Conservation (phyloP, 2,113 vertebrate genomes). For the Spheniscus mendiculus region DNA sequence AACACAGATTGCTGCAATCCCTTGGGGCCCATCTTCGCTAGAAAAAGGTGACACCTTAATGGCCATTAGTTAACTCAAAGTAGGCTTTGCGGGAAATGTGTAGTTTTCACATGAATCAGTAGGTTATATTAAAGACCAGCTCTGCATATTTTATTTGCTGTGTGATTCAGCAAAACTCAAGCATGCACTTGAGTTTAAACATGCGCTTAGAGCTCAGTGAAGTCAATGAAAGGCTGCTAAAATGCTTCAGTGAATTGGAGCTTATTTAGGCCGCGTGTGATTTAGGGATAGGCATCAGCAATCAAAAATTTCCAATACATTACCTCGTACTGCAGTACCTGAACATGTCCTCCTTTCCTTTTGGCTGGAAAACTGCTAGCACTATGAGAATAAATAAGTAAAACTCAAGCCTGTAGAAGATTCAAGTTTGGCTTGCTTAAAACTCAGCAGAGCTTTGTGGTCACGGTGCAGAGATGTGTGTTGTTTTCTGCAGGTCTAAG, state of each 20-base stretch:
- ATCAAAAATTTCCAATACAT: neutral
- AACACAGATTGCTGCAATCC: conserved; percentile 42
- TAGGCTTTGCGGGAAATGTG: conserved; percentile 40
- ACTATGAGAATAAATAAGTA: neutral
- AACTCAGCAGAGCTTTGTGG: neutral
- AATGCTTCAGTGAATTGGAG: neutral
- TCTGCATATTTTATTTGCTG: conserved; percentile 53
- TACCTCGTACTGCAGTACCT: neutral
- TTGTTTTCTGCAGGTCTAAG: neutral
- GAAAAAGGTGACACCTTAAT: conserved; percentile 48
- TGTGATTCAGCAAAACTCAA: conserved; percentile 55
- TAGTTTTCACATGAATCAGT: conserved; percentile 54
- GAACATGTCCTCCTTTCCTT: neutral
- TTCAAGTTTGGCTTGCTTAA: neutral
- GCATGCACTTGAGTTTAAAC: conserved; percentile 7
- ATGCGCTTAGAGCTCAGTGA: neutral
- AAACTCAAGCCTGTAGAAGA: neutral
- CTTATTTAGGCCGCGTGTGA: neutral
- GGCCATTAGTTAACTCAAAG: conserved; percentile 52
- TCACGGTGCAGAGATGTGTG: accelerated
- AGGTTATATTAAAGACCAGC: conserved; percentile 44
- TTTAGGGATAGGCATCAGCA: neutral
- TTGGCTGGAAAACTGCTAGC: neutral
- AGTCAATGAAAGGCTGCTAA: neutral
- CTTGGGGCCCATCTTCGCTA: neutral